Evolutionary conservation across 2,888 invertebrate genomes (phyloP), one percentile per base, ranked within the genome.

Genomic region (Archips xylosteana): DNA sequence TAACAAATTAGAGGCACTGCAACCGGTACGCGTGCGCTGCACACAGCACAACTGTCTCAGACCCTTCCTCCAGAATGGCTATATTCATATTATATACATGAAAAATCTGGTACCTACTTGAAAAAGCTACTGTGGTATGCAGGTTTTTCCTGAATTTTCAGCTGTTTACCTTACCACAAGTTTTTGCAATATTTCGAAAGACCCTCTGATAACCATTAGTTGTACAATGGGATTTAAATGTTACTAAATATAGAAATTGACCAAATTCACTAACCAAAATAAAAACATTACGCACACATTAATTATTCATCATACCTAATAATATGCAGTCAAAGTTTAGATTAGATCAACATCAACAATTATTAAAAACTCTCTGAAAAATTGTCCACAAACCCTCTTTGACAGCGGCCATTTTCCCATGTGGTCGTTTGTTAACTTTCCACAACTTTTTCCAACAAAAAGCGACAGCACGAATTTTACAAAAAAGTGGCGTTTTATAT

Each of bases 401-500:
- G 47, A 49, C 49, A 13, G 36, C 67, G 23, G 39, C 63, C 69
- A 45, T 65, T 60, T 59, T 69, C 49, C 51, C 60, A 64, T 65
- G 45, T 68, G 63, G 63, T 69, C 74, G 64, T 65, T 74, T 70
- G 51, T 74, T 64, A 64, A 74, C 64, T 65, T 69, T 73, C 34
- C 51, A 59, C 15, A 73, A 65, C 51, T 60, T 68, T 69, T 71
- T 67, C 75, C 36, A 75, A 74, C 74, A 74, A 76, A 79, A 81
- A 79, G 77, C 80, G 78, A 79, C 78, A 75, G 73, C 76, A 71
- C 68, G 71, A 75, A 74, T 72, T 75, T 67, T 75, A 75, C 78
- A 54, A 54, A 81, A 47, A 76, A 82, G 79, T 80, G 80, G 82
- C 79, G 81, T 82, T 84, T 83, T 45, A 81, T 77, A 81, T 85